Evolutionary conservation across 2,113 vertebrate genomes (phyloP), one percentile per base, ranked within the genome.

Genomic region (Talpa occidentalis): DNA sequence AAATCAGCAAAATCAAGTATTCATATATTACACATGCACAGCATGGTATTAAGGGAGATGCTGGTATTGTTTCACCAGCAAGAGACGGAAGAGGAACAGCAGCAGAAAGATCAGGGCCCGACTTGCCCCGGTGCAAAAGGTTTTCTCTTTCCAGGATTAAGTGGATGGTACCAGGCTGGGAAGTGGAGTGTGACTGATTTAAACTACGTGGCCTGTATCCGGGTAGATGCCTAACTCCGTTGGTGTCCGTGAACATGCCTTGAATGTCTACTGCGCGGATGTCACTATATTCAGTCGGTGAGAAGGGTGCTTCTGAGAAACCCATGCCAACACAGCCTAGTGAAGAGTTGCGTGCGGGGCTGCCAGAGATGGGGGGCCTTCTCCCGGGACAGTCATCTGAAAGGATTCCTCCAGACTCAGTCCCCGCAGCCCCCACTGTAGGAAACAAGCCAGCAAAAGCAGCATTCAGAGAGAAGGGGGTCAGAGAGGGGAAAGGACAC

Each of bases 401-500:
- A 44, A 88, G 30, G 70, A 93, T 73, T 88, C 79, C 44, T 86
- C 52, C 62, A 82, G 93, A 95, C 87, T 92, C 77, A 95, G 92
- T 15, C 83, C 80, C 87, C 86, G 42, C 91, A 87, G 62, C 28
- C 85, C 91, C 74, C 56, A 60, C 40, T 74, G 54, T 26, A 82
- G 89, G 83, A 90, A 89, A 93, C 47, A 90, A 92, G 82, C 81
- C 72, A 93, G 90, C 93, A 52, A 93, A 96, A 97, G 97, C 97
- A 97, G 94, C 96, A 96, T 72, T 95, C 69, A 85, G 84, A 95
- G 78, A 84, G 72, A 92, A 87, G 4, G 87, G 94, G 67, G 80
- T 72, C 56, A 85, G 60, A 95, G 76, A 80, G 87, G 32, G 82
- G 72, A 90, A 92, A 89, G 42, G 70, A 67, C 42, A 79, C 69